Conservation (phyloP, 2,113 vertebrate genomes). For the Tamias sibiricus region DNA sequence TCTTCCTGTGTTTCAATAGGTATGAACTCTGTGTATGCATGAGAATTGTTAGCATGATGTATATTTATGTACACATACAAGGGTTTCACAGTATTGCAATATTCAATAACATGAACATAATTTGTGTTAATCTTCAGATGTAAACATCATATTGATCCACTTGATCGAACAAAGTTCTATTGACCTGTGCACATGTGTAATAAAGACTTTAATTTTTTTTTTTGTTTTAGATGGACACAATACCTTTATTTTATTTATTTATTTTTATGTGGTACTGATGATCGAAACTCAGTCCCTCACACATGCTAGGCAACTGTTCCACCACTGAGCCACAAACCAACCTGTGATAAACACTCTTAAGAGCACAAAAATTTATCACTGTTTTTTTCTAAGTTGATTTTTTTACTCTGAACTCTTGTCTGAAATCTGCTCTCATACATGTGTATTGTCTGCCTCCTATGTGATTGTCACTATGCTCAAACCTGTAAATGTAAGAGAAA, state of each 20-base stretch:
- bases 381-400: conserved; percentile 33
- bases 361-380: not conserved
- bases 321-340: no score
- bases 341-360: not conserved
- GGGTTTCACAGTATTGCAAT: not conserved
- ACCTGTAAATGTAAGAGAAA: not conserved
- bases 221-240: no score
- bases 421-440: not conserved
- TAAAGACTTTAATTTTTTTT: not conserved
- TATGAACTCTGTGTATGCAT: not conserved
- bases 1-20: not conserved
- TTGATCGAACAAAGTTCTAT: not conserved
- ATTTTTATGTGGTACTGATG: no score
- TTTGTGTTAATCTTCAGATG: not conserved
- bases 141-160: not conserved
- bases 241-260: no score
- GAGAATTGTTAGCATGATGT: not conserved
- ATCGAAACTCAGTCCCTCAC: not conserved
- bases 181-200: not conserved
- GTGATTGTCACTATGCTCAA: not conserved
- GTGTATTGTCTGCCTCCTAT: not conserved
- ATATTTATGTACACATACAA: not conserved
- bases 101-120: not conserved
- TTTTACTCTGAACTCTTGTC: not conserved
- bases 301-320: no score